Percentiles rank a stretch among this genome's conserved stretches.
phyloP scores from a whole-genome alignment of 2,113 vertebrate species.

The Leucoraja erinaceus region DNA sequence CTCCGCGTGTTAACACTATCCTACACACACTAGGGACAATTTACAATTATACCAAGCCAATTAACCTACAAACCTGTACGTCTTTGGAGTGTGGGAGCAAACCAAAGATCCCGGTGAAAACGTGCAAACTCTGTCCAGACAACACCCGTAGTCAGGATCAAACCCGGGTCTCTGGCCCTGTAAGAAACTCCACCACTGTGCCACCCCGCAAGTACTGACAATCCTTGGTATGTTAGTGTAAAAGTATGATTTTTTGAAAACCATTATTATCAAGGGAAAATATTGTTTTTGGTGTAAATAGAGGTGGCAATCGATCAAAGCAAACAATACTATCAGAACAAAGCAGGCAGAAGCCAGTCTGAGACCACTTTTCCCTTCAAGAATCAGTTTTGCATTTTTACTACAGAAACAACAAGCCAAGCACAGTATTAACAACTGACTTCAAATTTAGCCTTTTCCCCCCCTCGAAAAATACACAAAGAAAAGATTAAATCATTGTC shows the following conservation, averaged over 20 bases:
- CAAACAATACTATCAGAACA: not conserved
- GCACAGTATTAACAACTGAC: slow-evolving; percentile 35
- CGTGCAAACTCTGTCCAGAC: too few relatives aligned
- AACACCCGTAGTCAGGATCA: too few relatives aligned
- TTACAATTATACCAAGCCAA: too few relatives aligned
- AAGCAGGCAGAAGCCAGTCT: too few relatives aligned
- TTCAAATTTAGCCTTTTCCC: not conserved
- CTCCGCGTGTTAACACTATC: too few relatives aligned
- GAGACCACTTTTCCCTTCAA: not conserved
- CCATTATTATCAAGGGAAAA: not conserved
- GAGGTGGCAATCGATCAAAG: not conserved
- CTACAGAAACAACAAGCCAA: slow-evolving; percentile 37
- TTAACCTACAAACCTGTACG: too few relatives aligned
- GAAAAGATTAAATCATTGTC: slow-evolving; percentile 31
- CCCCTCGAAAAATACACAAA: slow-evolving; percentile 24
- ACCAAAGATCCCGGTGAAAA: too few relatives aligned
- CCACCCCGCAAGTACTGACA: not conserved
- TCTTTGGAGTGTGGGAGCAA: too few relatives aligned
- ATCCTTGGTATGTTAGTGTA: not conserved
- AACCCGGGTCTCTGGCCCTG: too few relatives aligned
- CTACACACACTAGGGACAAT: too few relatives aligned
- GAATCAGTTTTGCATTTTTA: slow-evolving; percentile 36
- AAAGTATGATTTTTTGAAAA: not conserved
- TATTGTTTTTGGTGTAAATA: not conserved
- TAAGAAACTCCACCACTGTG: too few relatives aligned